Conservation (phyloP, 2,888 invertebrate species). For the Orthosia gothica region DNA sequence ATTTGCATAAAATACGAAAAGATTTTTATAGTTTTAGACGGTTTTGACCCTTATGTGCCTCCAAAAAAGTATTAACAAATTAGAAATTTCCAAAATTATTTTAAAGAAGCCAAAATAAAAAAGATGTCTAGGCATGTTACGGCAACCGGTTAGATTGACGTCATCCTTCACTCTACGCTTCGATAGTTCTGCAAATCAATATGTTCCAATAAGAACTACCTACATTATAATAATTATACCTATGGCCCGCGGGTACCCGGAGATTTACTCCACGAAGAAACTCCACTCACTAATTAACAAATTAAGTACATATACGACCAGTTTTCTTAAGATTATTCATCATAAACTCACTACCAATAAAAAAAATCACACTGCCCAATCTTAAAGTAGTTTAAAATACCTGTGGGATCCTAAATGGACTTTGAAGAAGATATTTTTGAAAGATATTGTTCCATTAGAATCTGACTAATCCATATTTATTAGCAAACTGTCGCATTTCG, state of each 20-base stretch:
- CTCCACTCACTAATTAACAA: conserved; percentile 38
- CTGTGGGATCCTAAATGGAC: not conserved
- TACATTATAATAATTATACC: conserved; percentile 45
- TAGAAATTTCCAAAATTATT: conserved; percentile 39
- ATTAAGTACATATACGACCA: conserved; percentile 10
- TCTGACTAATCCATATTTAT: conserved; percentile 54
- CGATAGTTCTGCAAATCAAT: conserved; percentile 47
- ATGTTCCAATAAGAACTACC: conserved; percentile 26
- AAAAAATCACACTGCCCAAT: not conserved
- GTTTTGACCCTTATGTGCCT: not conserved
- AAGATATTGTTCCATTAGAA: conserved; percentile 17
- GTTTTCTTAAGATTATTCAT: conserved; percentile 11
- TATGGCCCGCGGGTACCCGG: conserved; percentile 21
- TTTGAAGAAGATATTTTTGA: conserved; percentile 5
- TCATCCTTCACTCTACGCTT: conserved; percentile 42
- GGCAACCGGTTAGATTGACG: conserved; percentile 48
- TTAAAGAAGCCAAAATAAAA: conserved; percentile 31
- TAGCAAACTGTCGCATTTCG: conserved; percentile 44
- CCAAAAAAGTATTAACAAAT: not conserved
- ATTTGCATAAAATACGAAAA: too few species aligned
- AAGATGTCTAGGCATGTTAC: conserved; percentile 20
- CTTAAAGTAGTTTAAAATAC: conserved; percentile 1
- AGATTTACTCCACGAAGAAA: conserved; percentile 31
- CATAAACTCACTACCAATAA: conserved; percentile 11
- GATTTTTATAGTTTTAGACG: not conserved